These are phyloP conservation scores for Etia nguti DNA, from an alignment of 2,113 vertebrate genomes.

Conservation along the genomic window DNA sequence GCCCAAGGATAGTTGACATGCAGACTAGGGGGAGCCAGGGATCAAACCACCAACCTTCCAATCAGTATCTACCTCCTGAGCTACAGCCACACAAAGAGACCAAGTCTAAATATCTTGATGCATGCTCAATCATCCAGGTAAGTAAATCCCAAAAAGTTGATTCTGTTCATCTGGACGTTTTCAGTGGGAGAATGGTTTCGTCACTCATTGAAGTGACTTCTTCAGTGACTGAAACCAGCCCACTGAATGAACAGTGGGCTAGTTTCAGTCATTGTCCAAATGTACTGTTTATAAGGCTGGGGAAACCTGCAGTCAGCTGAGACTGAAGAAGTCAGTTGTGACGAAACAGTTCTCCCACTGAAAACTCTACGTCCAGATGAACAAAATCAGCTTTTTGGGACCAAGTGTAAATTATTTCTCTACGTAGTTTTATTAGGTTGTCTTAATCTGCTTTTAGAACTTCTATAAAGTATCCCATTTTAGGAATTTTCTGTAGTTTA, in stretches of 20 bases:
- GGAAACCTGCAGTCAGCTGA: neutral
- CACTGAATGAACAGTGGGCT: neutral
- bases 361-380: neutral
- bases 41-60: rapidly evolving
- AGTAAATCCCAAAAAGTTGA: neutral
- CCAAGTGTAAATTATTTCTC: neutral
- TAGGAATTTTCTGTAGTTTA: neutral
- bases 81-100: neutral
- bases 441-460: neutral
- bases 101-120: neutral
- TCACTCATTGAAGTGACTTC: neutral
- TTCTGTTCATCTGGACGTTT: neutral
- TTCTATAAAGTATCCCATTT: neutral
- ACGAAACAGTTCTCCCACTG: neutral
- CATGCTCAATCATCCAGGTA: neutral
- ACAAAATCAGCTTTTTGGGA: too few relatives aligned
- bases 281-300: neutral
- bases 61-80: neutral
- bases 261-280: neutral
- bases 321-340: neutral
- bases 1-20: neutral
- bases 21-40: neutral
- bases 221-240: neutral
- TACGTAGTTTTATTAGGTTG: neutral
- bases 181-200: neutral